Base-by-base conservation (phyloP, 1,140 invertebrate species). In the Venustaconcha ellipsiformis region DNA sequence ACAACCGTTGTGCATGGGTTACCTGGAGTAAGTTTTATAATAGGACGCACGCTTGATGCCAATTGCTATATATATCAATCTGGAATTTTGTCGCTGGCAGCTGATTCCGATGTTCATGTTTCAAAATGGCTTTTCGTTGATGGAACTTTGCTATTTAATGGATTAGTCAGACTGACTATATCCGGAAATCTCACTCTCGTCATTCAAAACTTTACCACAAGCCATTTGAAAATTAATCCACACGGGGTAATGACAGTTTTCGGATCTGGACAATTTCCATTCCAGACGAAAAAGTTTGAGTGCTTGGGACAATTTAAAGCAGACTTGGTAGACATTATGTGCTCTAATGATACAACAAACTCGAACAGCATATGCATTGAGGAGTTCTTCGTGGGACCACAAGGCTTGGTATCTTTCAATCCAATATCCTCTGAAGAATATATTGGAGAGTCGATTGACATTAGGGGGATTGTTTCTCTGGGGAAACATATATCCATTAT, bases 401-500 rank as follows among this genome's bases (percentile, higher is more conserved):
- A 63, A 57, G 82, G 76, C 68, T 23, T 57, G 13, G 79, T 79
- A 0, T 65, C 67, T 20, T 81, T 85, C 60, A 59, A 78, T 48
- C 83, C 83, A 14, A n/a, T 64, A 4, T 71, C 79, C 15, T 72
- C 77, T 60, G 74, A 75, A 23, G 65, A 79, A 65, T 78, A 81
- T 63, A 23, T 84, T 30, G 84, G 82, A 17, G 60, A 63, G 17
- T 67, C 65, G 2, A 77, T 83, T 18, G 66, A 75, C 57, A 79
- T 83, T 12, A 56, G 68, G 12, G 83, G 82, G 14, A 56, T 57
- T 58, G 71, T 83, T 14, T 72, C 73, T 56, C 67, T 86, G 14
- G 72, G 68, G n/a, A 78, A 79, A 26, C 60, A 70, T 18, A 55
- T 83, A 18, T 83, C 81, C 14, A 74, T 86, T 76, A n/a, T 63